phyloP scores from a whole-genome alignment of 2,113 vertebrate genomes.

The Catagonus wagneri region DNA sequence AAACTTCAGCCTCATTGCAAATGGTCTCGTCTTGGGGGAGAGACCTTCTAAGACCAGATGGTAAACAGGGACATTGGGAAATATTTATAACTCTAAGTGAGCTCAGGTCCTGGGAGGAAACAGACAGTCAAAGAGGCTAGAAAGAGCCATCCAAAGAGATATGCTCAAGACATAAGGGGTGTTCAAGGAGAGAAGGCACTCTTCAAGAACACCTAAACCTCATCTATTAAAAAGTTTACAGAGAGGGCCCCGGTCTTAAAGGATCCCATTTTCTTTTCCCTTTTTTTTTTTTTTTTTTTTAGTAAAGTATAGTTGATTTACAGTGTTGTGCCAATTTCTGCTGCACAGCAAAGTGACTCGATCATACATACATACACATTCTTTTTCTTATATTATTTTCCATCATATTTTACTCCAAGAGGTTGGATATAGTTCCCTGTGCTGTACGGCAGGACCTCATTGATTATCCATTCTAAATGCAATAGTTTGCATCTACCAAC shows the following conservation, averaged over 20 bases:
- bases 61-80: neutral
- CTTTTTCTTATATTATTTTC: too few relatives aligned
- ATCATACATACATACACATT: too few relatives aligned
- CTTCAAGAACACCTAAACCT: neutral
- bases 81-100: neutral
- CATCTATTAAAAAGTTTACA: neutral
- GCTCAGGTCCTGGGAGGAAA: neutral
- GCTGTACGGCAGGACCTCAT: too few relatives aligned
- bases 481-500: too few relatives aligned
- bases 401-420: too few relatives aligned
- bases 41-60: neutral
- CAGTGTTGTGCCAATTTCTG: too few relatives aligned
- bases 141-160: neutral
- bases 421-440: too few relatives aligned
- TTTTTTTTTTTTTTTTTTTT: too few relatives aligned
- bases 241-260: neutral
- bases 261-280: neutral
- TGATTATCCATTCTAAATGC: too few relatives aligned
- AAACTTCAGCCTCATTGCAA: accelerated
- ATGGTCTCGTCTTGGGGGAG: neutral
- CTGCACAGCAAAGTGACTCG: too few relatives aligned
- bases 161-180: neutral
- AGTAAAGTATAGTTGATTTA: too few relatives aligned
- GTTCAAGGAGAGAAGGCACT: neutral
- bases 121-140: neutral